Evolutionary conservation across 1,140 invertebrate species (phyloP).

Genomic region (Papilio xuthus): DNA sequence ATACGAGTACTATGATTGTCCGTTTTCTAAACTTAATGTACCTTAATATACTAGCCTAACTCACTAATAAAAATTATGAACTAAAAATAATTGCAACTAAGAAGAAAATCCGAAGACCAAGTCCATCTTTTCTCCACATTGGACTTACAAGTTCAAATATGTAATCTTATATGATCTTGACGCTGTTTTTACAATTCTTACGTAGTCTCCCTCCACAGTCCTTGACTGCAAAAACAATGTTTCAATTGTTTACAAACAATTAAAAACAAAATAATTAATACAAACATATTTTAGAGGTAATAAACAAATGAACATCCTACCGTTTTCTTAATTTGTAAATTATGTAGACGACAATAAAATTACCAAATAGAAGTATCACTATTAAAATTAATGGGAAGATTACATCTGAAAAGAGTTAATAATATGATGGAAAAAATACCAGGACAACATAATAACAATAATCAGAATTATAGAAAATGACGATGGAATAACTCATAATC

Average conservation of each 20-base stretch:
- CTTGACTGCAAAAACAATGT: background rate
- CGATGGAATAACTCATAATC: too few relatives aligned
- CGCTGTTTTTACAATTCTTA: background rate
- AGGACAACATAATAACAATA: background rate
- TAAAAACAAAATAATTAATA: background rate
- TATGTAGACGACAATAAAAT: background rate
- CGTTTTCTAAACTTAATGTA: too few relatives aligned
- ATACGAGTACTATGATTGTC: too few relatives aligned
- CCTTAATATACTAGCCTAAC: too few relatives aligned
- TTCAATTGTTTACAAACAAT: background rate
- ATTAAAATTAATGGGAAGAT: conserved; percentile 10
- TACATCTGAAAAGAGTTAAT: background rate
- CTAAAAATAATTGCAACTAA: too few relatives aligned
- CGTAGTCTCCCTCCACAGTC: background rate
- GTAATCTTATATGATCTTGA: too few relatives aligned
- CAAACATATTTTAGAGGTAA: background rate
- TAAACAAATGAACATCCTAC: background rate
- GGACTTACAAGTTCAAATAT: too few relatives aligned
- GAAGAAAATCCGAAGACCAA: too few relatives aligned
- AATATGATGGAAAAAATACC: background rate
- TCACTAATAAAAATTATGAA: too few relatives aligned
- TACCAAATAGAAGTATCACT: background rate
- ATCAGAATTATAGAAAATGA: too few relatives aligned
- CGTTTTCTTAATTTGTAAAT: conserved; percentile 11
- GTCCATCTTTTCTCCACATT: too few relatives aligned